Conservation (phyloP, 2,888 invertebrate genomes). For the Monochamus alternatus region DNA sequence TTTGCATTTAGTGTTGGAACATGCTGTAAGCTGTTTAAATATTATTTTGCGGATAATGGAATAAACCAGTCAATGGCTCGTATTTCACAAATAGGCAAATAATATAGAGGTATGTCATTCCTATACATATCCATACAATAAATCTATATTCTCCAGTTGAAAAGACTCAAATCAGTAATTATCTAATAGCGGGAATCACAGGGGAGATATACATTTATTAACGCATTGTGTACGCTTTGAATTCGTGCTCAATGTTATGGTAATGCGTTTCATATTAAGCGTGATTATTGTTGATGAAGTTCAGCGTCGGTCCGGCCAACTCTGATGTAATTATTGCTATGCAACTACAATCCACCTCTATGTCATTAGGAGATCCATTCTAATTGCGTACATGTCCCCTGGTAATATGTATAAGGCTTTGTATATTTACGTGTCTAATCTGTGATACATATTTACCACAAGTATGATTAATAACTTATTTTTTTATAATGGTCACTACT, state of each 20-base stretch:
- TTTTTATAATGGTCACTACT: too few species aligned
- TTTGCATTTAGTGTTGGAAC: too few species aligned
- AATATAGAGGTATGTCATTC: background rate
- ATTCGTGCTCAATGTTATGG: slow-evolving; percentile 44
- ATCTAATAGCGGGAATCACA: slow-evolving; percentile 36
- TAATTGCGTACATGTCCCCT: slow-evolving; percentile 47
- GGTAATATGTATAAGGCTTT: slow-evolving; percentile 32
- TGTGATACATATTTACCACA: slow-evolving; percentile 25
- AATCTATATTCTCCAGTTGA: slow-evolving; percentile 28
- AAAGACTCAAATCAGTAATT: slow-evolving; percentile 32
- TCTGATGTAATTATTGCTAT: slow-evolving; percentile 52
- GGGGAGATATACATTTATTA: slow-evolving; percentile 36
- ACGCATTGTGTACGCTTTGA: slow-evolving; percentile 37
- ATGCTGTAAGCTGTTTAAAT: too few species aligned
- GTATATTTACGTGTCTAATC: slow-evolving; percentile 27
- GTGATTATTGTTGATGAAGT: slow-evolving; percentile 53
- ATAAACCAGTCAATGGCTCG: too few species aligned
- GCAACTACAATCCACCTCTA: slow-evolving; percentile 45
- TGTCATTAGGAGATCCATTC: slow-evolving; percentile 48
- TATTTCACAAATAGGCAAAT: too few species aligned
- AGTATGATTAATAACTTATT: slow-evolving; percentile 23
- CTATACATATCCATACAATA: slow-evolving; percentile 14
- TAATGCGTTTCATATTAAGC: slow-evolving; percentile 51
- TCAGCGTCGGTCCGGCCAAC: slow-evolving; percentile 40
- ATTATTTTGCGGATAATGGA: too few species aligned